These are phyloP conservation scores for Helogale parvula DNA, from an alignment of 2,113 vertebrate species.

Conservation along the genomic window DNA sequence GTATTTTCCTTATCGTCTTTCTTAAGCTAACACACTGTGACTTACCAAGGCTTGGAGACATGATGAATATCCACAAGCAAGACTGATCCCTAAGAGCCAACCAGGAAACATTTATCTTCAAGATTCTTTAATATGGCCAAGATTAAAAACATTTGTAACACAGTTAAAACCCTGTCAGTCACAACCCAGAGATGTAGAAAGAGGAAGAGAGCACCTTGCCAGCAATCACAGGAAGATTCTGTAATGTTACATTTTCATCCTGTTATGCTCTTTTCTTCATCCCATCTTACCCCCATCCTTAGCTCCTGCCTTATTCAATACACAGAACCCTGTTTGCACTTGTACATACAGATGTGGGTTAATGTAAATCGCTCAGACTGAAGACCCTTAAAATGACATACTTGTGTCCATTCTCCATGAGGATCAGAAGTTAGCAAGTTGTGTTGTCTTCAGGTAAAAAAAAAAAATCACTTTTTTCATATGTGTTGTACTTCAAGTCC, in stretches of 20 bases:
- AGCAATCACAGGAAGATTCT: neutral
- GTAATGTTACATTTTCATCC: neutral
- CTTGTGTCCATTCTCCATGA: neutral
- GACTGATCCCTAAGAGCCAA: conserved; percentile 3
- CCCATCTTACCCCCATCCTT: neutral
- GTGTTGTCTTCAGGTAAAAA: neutral
- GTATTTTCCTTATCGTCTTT: neutral
- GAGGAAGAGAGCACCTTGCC: neutral
- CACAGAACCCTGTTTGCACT: neutral
- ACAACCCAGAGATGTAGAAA: neutral
- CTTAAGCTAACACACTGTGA: neutral
- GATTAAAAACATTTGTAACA: conserved; percentile 14
- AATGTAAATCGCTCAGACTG: neutral
- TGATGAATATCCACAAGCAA: conserved; percentile 12
- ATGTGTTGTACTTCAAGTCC: rapidly evolving
- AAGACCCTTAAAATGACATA: neutral
- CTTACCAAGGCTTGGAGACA: neutral
- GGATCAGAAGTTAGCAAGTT: neutral
- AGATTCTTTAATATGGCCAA: neutral
- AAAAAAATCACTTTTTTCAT: neutral
- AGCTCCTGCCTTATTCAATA: neutral
- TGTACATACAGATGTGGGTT: neutral
- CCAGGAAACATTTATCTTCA: neutral
- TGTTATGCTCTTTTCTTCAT: neutral
- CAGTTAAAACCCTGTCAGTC: neutral